Conservation (phyloP, 2,888 invertebrate genomes). For the Hypercompe scribonia region DNA sequence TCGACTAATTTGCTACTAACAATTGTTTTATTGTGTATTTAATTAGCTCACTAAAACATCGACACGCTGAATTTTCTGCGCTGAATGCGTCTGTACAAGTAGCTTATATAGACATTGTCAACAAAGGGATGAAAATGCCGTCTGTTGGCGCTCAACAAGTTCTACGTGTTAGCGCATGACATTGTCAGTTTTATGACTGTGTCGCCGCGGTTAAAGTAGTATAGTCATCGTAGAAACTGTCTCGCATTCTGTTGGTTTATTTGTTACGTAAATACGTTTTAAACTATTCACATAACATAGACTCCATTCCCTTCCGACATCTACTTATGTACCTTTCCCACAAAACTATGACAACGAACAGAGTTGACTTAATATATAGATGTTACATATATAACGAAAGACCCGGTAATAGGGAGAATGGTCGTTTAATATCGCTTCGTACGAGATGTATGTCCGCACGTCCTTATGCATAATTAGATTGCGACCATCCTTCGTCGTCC, state of each 20-base stretch:
- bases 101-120: background rate
- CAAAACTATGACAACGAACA: too few species aligned
- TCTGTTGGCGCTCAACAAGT: too few species aligned
- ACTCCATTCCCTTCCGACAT: background rate
- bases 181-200: background rate
- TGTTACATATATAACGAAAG: background rate
- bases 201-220: too few species aligned
- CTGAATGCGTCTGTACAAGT: too few species aligned
- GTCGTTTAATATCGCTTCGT: constrained; percentile 56
- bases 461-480: constrained; percentile 64
- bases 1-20: background rate
- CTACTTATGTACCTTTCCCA: background rate
- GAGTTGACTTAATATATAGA: background rate
- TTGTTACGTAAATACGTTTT: background rate
- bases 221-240: too few species aligned
- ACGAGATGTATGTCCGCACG: constrained; percentile 46
- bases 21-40: background rate
- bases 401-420: constrained; percentile 23
- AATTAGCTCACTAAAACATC: background rate
- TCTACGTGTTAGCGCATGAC: background rate
- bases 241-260: too few species aligned
- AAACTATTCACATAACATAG: too few species aligned
- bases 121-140: background rate
- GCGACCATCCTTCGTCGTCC: constrained; percentile 49
- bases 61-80: background rate